Evolutionary conservation across 2,888 invertebrate species (phyloP).

Genomic region (Andrena bicolor): DNA sequence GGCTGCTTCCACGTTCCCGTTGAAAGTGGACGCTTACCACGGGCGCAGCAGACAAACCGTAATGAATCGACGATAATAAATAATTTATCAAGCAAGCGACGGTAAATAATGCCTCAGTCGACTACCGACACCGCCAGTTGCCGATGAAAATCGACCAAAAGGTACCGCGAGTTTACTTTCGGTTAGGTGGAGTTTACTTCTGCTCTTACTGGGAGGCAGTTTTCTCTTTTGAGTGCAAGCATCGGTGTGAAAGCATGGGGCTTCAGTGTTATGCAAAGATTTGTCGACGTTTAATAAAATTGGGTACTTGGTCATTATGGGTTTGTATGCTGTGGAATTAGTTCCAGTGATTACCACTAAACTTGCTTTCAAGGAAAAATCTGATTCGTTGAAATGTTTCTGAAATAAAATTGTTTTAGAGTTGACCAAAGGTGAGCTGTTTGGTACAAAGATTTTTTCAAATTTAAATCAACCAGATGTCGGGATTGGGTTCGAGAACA

Average conservation of each 20-base stretch:
- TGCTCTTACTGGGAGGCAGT: neutral
- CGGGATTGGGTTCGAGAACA: neutral
- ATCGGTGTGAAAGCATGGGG: neutral
- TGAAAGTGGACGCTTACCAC: conserved; percentile 5
- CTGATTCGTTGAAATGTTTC: too few relatives aligned
- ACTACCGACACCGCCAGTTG: neutral
- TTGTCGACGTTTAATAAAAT: too few relatives aligned
- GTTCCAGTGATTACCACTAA: too few relatives aligned
- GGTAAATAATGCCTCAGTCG: neutral
- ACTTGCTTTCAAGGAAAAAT: too few relatives aligned
- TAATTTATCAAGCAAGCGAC: conserved; percentile 18
- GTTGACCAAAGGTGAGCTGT: too few relatives aligned
- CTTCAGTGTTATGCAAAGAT: too few relatives aligned
- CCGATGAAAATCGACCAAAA: neutral
- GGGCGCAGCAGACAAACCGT: neutral
- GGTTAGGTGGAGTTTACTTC: neutral
- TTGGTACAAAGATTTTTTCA: too few relatives aligned
- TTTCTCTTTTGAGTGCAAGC: neutral
- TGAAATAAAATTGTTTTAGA: too few relatives aligned
- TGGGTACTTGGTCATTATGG: too few relatives aligned
- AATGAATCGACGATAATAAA: conserved; percentile 3
- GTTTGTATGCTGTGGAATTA: too few relatives aligned
- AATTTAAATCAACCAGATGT: neutral
- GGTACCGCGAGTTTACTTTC: neutral
- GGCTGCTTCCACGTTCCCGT: neutral